Evolutionary conservation across 1,140 invertebrate genomes (phyloP), one percentile per base, ranked within the genome.

Genomic region (Amphibalanus amphitrite): DNA sequence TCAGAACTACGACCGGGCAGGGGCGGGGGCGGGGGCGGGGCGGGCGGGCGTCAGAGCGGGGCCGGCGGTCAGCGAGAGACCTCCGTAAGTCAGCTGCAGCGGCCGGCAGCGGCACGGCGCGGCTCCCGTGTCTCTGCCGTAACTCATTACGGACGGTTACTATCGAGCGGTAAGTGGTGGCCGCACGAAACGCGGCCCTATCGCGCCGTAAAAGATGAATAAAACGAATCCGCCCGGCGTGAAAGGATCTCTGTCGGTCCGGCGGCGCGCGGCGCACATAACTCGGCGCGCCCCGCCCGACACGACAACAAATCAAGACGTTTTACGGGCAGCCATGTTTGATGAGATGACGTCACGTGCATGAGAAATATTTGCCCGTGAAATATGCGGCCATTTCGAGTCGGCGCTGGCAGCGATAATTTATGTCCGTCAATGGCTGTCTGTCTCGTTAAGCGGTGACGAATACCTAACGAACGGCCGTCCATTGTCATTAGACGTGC

Each of bases 401-500:
- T 13, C 13, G 13, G 47, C 47, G 20, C 47, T 13, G 47, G 10
- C 13, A 20, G 47, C 47, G 47, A 59, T 59, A 59, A 59, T 59
- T 59, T 59, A 59, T 59, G 47, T 59, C 47, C 47, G 20, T 59
- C 47, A 59, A 59, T 59, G 47, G 47, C 47, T 59, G 47, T 59
- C 47, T 59, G 47, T 59, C 47, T 59, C 47, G 47, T 59, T 59
- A 59, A 59, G 47, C 47, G 47, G 47, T 59, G 47, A 59, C 47
- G 47, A 59, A 59, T 59, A 59, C 47, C 47, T 59, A 59, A 23
- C 47, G 47, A 59, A 59, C 47, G 47, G 47, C 20, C 47, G 47
- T 59, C 47, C 47, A 59, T 59, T 59, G 47, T 59, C 47, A 59
- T 59, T 59, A 59, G 47, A 13, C 47, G 47, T 59, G 47, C 47